These are phyloP conservation scores for Vanessa atalanta DNA, from an alignment of 1,140 invertebrate species.

Conservation along the genomic window DNA sequence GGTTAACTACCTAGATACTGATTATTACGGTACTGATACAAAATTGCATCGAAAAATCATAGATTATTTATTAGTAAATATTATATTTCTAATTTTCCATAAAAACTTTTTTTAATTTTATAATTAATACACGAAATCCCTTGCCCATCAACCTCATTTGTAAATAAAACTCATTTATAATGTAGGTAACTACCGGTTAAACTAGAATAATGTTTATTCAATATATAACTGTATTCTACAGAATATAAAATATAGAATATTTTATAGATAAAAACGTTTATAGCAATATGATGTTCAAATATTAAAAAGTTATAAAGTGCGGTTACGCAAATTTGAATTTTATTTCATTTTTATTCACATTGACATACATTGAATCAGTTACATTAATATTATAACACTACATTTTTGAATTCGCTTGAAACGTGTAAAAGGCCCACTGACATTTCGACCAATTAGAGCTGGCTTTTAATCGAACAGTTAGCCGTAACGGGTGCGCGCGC, in stretches of 20 bases:
- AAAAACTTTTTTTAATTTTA: too few relatives aligned
- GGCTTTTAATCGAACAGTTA: conserved; percentile 70
- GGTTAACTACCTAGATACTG: not conserved
- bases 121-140: not conserved
- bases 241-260: not conserved
- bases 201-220: not conserved
- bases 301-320: not conserved
- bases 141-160: not conserved
- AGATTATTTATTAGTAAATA: not conserved
- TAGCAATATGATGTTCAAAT: not conserved
- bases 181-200: not conserved
- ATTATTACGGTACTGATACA: not conserved
- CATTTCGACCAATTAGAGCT: conserved; percentile 59
- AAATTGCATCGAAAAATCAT: too few relatives aligned
- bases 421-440: conserved; percentile 43
- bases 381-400: conserved; percentile 13
- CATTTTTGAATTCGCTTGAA: conserved; percentile 5
- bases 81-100: not conserved
- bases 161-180: too few relatives aligned
- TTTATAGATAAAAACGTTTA: too few relatives aligned
- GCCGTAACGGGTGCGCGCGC: conserved; percentile 60
- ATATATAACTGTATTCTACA: conserved; percentile 48
- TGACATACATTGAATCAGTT: conserved; percentile 1
- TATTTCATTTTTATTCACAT: not conserved
- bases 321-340: not conserved